A percentile compares a stretch with the other conserved stretches of the same genome.
These are phyloP conservation scores for Nesidiocoris tenuis DNA, from an alignment of 2,888 invertebrate species.

Conservation along the genomic window DNA sequence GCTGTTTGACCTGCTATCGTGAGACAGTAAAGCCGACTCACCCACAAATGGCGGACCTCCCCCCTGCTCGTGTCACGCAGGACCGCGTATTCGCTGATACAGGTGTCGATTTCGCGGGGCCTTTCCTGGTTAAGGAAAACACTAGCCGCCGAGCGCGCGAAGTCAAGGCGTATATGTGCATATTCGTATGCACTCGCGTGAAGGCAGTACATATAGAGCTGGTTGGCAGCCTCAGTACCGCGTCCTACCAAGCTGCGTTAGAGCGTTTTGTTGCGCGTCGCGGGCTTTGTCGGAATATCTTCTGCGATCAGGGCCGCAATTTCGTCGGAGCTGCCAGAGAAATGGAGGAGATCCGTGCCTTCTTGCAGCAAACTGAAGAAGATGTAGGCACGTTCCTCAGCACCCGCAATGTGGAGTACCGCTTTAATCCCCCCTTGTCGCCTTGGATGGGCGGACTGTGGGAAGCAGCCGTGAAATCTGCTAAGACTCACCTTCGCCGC, in stretches of 20 bases:
- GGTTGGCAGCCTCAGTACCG: not conserved
- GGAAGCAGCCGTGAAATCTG: too few relatives aligned
- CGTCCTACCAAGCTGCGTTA: slow-evolving; percentile 2
- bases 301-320: too few relatives aligned
- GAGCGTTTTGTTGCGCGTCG: slow-evolving; percentile 14
- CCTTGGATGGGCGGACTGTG: too few relatives aligned
- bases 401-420: not conserved
- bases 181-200: slow-evolving; percentile 9
- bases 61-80: not conserved
- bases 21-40: not conserved
- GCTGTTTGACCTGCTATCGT: not conserved
- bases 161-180: slow-evolving; percentile 8
- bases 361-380: not conserved
- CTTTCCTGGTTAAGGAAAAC: not conserved
- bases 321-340: slow-evolving; percentile 1
- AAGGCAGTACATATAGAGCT: too few relatives aligned
- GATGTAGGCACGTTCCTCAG: not conserved
- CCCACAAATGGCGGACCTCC: slow-evolving; percentile 14
- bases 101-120: slow-evolving; percentile 10
- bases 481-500: too few relatives aligned
- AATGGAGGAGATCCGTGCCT: not conserved
- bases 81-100: not conserved
- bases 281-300: not conserved
- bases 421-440: slow-evolving; percentile 6
- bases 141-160: not conserved